phyloP scores from a whole-genome alignment of 2,113 vertebrate genomes.

The Mustela lutreola region DNA sequence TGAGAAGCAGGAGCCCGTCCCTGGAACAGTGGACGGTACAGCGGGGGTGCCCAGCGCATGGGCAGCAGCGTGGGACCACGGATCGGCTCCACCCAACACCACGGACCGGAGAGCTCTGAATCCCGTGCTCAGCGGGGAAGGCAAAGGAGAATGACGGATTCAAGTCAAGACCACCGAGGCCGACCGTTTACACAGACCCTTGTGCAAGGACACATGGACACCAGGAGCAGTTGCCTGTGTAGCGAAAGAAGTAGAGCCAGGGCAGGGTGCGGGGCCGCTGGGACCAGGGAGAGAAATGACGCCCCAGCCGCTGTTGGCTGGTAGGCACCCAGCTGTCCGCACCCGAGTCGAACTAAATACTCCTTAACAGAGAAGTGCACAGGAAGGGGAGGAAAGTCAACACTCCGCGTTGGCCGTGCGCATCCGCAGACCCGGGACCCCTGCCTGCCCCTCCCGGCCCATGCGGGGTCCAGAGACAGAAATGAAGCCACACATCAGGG shows the following conservation, averaged over 20 bases:
- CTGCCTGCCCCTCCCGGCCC: rapidly evolving
- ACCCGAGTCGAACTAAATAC: rapidly evolving
- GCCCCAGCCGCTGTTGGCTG: rapidly evolving
- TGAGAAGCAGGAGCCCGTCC: rapidly evolving
- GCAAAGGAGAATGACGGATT: background rate
- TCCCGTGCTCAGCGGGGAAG: background rate
- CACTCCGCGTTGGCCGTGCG: background rate
- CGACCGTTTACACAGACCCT: background rate
- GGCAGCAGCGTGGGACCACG: rapidly evolving
- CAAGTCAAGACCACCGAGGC: background rate
- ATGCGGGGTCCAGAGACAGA: background rate
- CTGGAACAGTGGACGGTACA: background rate
- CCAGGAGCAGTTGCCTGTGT: rapidly evolving
- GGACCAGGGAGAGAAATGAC: background rate
- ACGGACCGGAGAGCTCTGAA: rapidly evolving
- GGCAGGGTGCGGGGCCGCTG: rapidly evolving
- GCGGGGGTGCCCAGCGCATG: background rate
- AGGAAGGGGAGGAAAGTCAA: background rate
- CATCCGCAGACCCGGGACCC: background rate
- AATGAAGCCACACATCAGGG: background rate
- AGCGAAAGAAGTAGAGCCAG: background rate
- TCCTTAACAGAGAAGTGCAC: rapidly evolving
- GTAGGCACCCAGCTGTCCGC: rapidly evolving
- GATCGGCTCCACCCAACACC: background rate
- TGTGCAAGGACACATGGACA: background rate